A percentile compares a stretch with the other conserved stretches of the same genome.
Evolutionary conservation across 2,888 invertebrate species (phyloP).

Genomic region (Encarsia formosa): DNA sequence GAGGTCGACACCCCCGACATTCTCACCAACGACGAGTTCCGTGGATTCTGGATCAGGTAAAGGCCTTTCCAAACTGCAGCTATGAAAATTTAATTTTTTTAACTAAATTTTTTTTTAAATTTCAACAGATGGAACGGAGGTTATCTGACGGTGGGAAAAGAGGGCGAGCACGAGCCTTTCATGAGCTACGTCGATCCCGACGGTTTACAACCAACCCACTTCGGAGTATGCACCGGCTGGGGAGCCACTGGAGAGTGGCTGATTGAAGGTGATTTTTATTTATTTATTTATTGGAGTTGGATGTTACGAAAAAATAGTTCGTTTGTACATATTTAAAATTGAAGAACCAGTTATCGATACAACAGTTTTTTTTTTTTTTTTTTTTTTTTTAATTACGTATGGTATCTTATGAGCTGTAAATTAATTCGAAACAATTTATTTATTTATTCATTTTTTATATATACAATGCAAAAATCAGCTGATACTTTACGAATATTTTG

Average conservation of each 20-base stretch:
- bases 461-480: too few relatives aligned
- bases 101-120: too few relatives aligned
- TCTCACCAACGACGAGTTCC: constrained; percentile 68
- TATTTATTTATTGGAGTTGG: neutral
- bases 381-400: too few relatives aligned
- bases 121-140: constrained; percentile 40
- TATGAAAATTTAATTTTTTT: neutral
- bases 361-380: too few relatives aligned
- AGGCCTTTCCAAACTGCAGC: too few relatives aligned
- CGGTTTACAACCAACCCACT: constrained; percentile 66
- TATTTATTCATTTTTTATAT: too few relatives aligned
- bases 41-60: constrained; percentile 81
- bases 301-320: too few relatives aligned
- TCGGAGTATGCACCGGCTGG: constrained; percentile 84
- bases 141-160: constrained; percentile 65
- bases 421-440: too few relatives aligned
- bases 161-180: constrained; percentile 69
- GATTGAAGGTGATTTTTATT: constrained; percentile 62
- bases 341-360: too few relatives aligned
- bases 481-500: too few relatives aligned
- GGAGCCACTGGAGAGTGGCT: constrained; percentile 79
- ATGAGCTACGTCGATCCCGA: constrained; percentile 69
- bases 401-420: too few relatives aligned
- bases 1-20: constrained; percentile 70
- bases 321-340: too few relatives aligned